Percentiles rank a stretch among this genome's conserved stretches.
These are phyloP conservation scores for Dallia pectoralis DNA, from an alignment of 2,797 vertebrate genomes.

Conservation along the genomic window DNA sequence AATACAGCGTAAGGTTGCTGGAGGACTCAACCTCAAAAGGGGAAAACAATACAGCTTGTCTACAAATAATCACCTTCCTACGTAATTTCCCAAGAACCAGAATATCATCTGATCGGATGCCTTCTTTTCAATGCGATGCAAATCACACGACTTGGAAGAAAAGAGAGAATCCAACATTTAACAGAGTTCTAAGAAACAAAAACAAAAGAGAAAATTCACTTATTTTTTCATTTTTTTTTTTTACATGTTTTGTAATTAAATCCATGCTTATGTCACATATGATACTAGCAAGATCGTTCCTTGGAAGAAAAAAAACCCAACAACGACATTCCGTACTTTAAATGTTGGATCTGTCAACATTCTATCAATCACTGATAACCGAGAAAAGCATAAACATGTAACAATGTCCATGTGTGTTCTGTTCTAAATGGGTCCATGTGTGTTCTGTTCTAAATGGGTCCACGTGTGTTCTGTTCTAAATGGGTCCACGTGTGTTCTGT, in stretches of 20 bases:
- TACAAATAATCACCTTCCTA: conserved; percentile 56
- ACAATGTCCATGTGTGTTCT: conserved; percentile 47
- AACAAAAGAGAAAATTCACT: conserved; percentile 48
- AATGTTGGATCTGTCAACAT: conserved; percentile 57
- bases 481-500: too few relatives aligned
- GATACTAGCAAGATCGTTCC: conserved; percentile 78
- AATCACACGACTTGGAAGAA: conserved; percentile 64
- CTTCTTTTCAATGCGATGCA: conserved; percentile 69
- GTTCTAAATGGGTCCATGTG: conserved; percentile 29
- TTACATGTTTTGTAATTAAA: conserved; percentile 68
- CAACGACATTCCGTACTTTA: conserved; percentile 67
- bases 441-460: too few relatives aligned
- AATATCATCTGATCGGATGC: conserved; percentile 68
- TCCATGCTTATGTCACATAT: conserved; percentile 77
- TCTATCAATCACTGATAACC: conserved; percentile 59
- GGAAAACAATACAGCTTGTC: conserved; percentile 59
- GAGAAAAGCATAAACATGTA: conserved; percentile 53
- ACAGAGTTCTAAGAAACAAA: conserved; percentile 54
- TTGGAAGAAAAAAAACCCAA: conserved; percentile 42
- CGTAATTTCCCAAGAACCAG: conserved; percentile 69
- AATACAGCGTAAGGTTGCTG: conserved; percentile 67
- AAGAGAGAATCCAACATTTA: conserved; percentile 49
- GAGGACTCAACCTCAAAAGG: conserved; percentile 61
- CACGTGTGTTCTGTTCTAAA: too few relatives aligned
- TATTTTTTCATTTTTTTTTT: conserved; percentile 27